These are phyloP conservation scores for Pluvialis apricaria DNA, from an alignment of 2,113 vertebrate genomes.

Conservation along the genomic window DNA sequence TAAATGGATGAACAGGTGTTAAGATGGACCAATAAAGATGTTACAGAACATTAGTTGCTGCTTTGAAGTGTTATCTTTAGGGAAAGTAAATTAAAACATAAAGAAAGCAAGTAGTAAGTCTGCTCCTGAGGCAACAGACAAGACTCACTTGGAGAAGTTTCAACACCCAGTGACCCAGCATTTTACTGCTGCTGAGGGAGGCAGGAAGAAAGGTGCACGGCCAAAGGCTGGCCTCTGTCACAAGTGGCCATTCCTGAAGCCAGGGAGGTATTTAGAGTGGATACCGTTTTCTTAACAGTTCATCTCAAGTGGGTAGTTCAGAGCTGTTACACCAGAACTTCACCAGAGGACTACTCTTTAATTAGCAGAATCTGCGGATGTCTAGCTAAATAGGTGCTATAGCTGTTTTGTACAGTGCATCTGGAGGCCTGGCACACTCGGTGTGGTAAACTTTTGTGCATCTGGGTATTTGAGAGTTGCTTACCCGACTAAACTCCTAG, in stretches of 20 bases:
- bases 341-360: neutral
- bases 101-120: conserved; percentile 3
- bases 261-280: neutral
- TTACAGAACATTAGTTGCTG: conserved; percentile 33
- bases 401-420: neutral
- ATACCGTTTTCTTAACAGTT: neutral
- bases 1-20: conserved; percentile 28
- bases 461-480: neutral
- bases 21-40: neutral
- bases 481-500: neutral
- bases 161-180: neutral
- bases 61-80: conserved; percentile 20
- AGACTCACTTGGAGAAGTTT: neutral
- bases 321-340: neutral
- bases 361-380: neutral
- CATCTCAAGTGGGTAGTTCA: neutral
- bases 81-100: conserved; percentile 37
- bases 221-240: neutral
- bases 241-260: neutral
- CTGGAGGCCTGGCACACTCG: neutral
- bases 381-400: neutral
- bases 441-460: neutral
- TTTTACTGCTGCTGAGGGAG: neutral
- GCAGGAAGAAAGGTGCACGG: neutral
- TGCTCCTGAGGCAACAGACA: conserved; percentile 2